Evolutionary conservation across 2,797 vertebrate species (phyloP).

Genomic region (Capromys pilorides): DNA sequence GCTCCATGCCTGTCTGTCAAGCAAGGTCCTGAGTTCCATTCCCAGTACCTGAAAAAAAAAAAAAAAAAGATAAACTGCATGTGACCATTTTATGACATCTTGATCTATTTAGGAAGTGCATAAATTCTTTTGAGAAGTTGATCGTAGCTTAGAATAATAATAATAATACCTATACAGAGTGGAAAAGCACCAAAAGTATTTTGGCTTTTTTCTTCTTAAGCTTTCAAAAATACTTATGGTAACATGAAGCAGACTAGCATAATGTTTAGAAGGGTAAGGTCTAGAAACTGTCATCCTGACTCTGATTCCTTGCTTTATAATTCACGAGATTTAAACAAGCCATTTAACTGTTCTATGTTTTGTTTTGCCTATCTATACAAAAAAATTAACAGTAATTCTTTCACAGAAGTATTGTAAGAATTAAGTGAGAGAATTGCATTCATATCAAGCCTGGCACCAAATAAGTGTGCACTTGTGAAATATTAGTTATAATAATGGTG

Average conservation of each 20-base stretch:
- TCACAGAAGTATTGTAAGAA: constrained; percentile 45
- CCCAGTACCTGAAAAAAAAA: too few relatives aligned
- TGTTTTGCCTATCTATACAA: constrained; percentile 62
- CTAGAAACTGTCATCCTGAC: constrained; percentile 33
- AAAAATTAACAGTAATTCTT: constrained; percentile 45
- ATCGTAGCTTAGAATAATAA: constrained; percentile 81
- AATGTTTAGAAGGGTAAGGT: constrained; percentile 53
- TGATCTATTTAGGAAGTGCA: constrained; percentile 54
- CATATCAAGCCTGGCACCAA: constrained; percentile 37
- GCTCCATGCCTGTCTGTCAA: too few relatives aligned
- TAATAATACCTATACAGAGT: constrained; percentile 14
- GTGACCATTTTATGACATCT: constrained; percentile 53
- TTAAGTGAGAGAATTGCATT: constrained; percentile 52
- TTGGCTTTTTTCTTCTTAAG: constrained; percentile 63
- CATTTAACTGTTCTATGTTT: constrained; percentile 60
- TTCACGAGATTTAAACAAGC: constrained; percentile 22
- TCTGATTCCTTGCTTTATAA: constrained; percentile 50
- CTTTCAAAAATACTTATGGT: constrained; percentile 50
- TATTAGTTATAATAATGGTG: constrained; percentile 54
- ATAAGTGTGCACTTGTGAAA: constrained; percentile 40
- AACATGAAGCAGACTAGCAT: constrained; percentile 29
- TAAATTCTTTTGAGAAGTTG: constrained; percentile 79
- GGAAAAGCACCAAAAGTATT: constrained; percentile 49
- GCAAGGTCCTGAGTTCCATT: too few relatives aligned
- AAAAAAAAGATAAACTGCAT: constrained; percentile 19